These are phyloP conservation scores for Condylostylus longicornis DNA, from an alignment of 1,140 invertebrate genomes.

Conservation along the genomic window DNA sequence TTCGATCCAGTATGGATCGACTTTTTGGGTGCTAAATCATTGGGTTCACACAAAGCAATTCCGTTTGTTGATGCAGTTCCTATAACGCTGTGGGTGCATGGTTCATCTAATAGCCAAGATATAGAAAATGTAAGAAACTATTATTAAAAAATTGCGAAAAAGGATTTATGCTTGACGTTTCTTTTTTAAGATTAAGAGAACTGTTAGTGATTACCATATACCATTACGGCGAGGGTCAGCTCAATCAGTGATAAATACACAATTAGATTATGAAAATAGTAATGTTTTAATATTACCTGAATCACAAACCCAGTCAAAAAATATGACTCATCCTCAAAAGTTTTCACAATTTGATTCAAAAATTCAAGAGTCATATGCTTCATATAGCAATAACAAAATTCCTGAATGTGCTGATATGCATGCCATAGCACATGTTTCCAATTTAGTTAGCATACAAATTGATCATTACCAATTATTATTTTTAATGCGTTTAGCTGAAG, in stretches of 20 bases:
- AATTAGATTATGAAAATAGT: not conserved
- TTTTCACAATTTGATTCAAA: too few relatives aligned
- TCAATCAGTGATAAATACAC: too few relatives aligned
- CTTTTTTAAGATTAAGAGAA: too few relatives aligned
- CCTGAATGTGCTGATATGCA: conserved; percentile 40
- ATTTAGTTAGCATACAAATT: conserved; percentile 67
- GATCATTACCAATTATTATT: conserved; percentile 91
- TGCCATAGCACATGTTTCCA: conserved; percentile 56
- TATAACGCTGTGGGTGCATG: conserved; percentile 59
- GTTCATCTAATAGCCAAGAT: conserved; percentile 12
- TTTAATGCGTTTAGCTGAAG: conserved; percentile 65
- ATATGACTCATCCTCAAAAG: too few relatives aligned
- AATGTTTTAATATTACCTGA: not conserved
- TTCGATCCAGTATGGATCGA: conserved; percentile 87
- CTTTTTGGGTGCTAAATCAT: conserved; percentile 65
- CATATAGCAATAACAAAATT: not conserved
- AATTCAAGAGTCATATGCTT: too few relatives aligned
- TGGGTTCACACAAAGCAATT: conserved; percentile 53
- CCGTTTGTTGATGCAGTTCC: conserved; percentile 85
- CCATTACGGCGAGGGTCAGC: too few relatives aligned
- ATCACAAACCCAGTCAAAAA: too few relatives aligned
- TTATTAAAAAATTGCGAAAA: too few relatives aligned
- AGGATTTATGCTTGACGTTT: too few relatives aligned
- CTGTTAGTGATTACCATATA: too few relatives aligned
- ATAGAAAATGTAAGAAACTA: too few relatives aligned